A percentile compares a stretch with the other conserved stretches of the same genome.
Conservation (phyloP, 2,113 vertebrate species). For the Furnarius figulus region DNA sequence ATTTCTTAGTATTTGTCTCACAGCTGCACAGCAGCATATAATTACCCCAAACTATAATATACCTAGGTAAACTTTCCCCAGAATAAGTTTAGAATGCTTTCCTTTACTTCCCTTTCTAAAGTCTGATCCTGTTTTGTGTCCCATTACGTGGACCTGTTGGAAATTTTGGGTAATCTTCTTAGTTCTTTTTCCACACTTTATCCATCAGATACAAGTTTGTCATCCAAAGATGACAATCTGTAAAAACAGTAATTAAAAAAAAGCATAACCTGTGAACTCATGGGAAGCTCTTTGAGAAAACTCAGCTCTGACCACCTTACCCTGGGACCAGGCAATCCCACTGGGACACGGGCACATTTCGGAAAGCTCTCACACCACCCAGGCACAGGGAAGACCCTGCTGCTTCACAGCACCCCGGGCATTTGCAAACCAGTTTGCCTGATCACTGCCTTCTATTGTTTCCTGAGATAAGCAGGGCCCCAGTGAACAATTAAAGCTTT, state of each 20-base stretch:
- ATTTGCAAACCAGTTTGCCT: constrained; percentile 60
- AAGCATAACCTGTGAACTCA: neutral
- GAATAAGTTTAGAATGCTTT: neutral
- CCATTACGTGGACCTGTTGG: neutral
- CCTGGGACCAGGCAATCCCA: neutral
- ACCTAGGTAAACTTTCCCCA: neutral
- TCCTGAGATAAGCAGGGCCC: constrained; percentile 81
- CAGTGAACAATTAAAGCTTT: constrained; percentile 86
- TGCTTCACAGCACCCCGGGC: neutral
- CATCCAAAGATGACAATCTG: neutral
- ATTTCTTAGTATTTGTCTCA: neutral
- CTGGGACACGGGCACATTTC: neutral
- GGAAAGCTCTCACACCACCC: neutral
- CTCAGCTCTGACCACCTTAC: neutral
- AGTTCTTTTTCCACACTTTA: neutral
- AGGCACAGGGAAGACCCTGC: neutral
- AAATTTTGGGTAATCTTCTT: neutral
- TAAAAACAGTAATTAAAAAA: neutral
- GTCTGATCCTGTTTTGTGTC: neutral
- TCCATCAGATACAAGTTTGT: neutral
- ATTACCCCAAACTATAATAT: neutral
- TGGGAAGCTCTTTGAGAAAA: neutral
- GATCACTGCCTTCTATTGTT: constrained; percentile 72
- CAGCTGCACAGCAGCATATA: neutral
- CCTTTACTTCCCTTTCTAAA: neutral